Evolutionary conservation across 2,797 vertebrate species (phyloP).

Genomic region (Danionella dracula): DNA sequence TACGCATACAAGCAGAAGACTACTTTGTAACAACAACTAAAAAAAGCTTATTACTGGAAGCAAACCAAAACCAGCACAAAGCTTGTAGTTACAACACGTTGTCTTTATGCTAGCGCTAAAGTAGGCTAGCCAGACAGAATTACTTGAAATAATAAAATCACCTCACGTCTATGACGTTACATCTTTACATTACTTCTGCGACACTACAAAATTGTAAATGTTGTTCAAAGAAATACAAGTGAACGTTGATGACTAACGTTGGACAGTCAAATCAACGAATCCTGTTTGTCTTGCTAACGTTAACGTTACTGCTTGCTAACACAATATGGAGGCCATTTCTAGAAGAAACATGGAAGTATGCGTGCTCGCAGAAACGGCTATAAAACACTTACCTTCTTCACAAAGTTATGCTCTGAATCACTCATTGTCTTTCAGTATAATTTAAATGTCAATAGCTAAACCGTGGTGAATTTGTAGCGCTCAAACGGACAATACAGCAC

Average conservation of each 20-base stretch:
- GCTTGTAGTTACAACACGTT: background rate
- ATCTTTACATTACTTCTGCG: too few species aligned
- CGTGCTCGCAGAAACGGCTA: background rate
- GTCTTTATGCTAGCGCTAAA: background rate
- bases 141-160: background rate
- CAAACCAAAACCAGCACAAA: too few species aligned
- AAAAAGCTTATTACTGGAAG: too few species aligned
- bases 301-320: background rate
- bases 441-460: background rate
- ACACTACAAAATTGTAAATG: too few species aligned
- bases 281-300: background rate
- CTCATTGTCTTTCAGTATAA: slow-evolving; percentile 15
- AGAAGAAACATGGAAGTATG: background rate
- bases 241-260: too few species aligned
- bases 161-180: too few species aligned
- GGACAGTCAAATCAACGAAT: background rate
- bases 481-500: background rate
- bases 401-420: slow-evolving; percentile 18
- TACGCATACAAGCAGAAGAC: background rate
- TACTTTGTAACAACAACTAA: too few species aligned
- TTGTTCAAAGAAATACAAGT: too few species aligned
- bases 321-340: slow-evolving; percentile 26
- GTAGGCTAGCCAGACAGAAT: background rate
- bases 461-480: background rate
- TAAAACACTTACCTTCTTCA: slow-evolving; percentile 1